Conservation (phyloP, 2,888 invertebrate genomes). For the Polydrusus pterygomalis region DNA sequence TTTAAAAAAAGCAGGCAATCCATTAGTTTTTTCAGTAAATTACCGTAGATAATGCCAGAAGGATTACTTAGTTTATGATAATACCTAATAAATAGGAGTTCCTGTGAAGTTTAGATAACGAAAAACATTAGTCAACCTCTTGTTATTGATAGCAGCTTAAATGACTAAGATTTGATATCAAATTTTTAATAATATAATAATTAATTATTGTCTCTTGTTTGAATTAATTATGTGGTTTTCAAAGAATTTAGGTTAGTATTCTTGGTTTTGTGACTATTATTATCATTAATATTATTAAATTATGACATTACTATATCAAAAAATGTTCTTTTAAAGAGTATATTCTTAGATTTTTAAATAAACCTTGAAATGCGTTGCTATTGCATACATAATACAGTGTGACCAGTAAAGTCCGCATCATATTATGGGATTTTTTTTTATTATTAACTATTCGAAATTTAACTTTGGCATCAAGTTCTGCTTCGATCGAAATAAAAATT, state of each 20-base stretch:
- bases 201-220: background rate
- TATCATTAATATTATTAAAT: background rate
- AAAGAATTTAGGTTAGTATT: background rate
- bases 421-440: no score
- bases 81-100: slow-evolving; percentile 3
- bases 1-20: background rate
- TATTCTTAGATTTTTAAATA: background rate
- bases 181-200: slow-evolving; percentile 2
- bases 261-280: background rate
- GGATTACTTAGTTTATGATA: no score
- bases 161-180: slow-evolving; percentile 15
- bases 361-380: no score
- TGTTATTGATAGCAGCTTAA: slow-evolving; percentile 8
- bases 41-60: background rate
- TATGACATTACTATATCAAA: background rate
- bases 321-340: background rate
- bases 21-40: background rate
- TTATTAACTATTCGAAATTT: no score
- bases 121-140: slow-evolving; percentile 7
- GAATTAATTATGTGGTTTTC: slow-evolving; percentile 7
- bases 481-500: no score
- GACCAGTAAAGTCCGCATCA: no score
- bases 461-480: no score
- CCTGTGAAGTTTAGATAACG: slow-evolving; percentile 6
- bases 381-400: no score